These are phyloP conservation scores for Hydropotes inermis DNA, from an alignment of 2,113 vertebrate species.

Conservation along the genomic window DNA sequence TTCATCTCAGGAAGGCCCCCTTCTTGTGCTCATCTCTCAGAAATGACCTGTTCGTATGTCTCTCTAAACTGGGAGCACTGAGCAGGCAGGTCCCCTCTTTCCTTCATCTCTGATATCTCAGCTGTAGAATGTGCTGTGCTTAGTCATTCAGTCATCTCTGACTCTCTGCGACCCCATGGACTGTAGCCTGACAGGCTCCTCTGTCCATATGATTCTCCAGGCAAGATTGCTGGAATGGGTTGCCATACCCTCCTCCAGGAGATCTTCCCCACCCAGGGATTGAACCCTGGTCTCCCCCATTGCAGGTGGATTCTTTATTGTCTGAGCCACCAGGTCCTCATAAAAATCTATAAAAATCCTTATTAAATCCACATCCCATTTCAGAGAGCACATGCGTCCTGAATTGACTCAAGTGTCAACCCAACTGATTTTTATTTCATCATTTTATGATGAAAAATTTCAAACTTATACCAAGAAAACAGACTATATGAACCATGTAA, in stretches of 20 bases:
- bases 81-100: no score
- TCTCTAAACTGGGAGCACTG: accelerated
- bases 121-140: not conserved
- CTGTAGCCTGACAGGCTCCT: not conserved
- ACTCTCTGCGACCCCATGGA: not conserved
- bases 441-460: not conserved
- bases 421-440: not conserved
- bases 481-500: not conserved
- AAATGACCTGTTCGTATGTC: accelerated
- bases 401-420: accelerated
- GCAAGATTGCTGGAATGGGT: not conserved
- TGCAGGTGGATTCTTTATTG: not conserved
- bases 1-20: not conserved
- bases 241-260: not conserved
- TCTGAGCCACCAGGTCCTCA: not conserved
- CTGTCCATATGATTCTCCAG: not conserved
- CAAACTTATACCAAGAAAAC: not conserved
- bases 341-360: not conserved
- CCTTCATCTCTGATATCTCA: not conserved
- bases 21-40: not conserved
- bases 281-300: not conserved
- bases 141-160: not conserved
- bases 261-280: not conserved
- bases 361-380: not conserved
- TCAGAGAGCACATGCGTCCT: accelerated